phyloP scores from a whole-genome alignment of 2,113 vertebrate genomes.

The Tursiops truncatus region DNA sequence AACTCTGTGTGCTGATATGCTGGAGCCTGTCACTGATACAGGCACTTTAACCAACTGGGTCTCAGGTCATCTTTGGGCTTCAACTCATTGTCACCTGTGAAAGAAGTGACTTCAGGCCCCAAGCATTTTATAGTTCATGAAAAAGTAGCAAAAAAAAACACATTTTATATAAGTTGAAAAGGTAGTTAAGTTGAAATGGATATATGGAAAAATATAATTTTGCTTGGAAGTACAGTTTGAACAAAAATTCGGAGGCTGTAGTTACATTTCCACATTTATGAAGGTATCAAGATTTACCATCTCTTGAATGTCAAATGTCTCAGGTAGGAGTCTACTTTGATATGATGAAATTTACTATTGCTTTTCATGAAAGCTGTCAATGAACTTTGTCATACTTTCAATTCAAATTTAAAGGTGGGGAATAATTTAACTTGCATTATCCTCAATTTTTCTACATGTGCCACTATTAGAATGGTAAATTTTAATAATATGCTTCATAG shows the following conservation, averaged over 20 bases:
- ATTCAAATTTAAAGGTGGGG: neutral
- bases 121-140: neutral
- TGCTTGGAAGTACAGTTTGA: neutral
- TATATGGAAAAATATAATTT: neutral
- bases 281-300: conserved; percentile 46
- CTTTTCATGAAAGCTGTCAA: conserved; percentile 51
- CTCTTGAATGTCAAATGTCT: conserved; percentile 61
- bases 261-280: conserved; percentile 57
- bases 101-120: neutral
- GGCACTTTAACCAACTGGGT: neutral
- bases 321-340: neutral
- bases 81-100: neutral
- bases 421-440: neutral
- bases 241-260: neutral
- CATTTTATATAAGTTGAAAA: neutral
- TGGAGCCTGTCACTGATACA: neutral
- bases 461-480: neutral
- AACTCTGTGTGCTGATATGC: neutral
- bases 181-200: neutral
- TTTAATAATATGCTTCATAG: neutral
- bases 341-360: conserved; percentile 60
- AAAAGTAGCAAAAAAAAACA: neutral
- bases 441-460: neutral
- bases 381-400: conserved; percentile 4
- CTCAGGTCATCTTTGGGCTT: neutral